These are phyloP conservation scores for Margaritifera margaritifera DNA, from an alignment of 2,888 invertebrate genomes.

Conservation along the genomic window DNA sequence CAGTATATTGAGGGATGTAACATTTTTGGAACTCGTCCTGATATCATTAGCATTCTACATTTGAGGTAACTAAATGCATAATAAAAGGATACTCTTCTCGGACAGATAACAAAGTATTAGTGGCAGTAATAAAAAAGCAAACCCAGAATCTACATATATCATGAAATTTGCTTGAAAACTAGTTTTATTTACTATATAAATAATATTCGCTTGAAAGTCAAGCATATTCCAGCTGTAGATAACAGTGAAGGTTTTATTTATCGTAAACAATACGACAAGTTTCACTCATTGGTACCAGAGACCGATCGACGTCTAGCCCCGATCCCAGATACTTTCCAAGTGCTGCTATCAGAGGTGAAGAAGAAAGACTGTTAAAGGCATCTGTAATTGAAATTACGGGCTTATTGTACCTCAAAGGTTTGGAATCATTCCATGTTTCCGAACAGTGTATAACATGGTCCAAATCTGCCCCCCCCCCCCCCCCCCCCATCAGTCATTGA, in stretches of 20 bases:
- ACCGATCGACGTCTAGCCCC: constrained; percentile 4
- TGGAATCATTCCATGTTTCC: no score
- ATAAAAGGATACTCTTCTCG: constrained; percentile 7
- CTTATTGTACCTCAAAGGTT: no score
- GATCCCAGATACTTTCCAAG: constrained; percentile 1
- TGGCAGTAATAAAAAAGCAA: constrained; percentile 8
- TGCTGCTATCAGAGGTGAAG: neutral
- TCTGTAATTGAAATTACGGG: no score
- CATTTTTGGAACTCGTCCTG: constrained; percentile 13
- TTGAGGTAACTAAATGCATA: no score
- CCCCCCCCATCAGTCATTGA: no score
- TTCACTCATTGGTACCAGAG: constrained; percentile 1
- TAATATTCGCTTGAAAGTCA: constrained; percentile 2
- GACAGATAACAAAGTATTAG: constrained; percentile 10
- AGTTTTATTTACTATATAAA: constrained; percentile 2
- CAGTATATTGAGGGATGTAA: constrained; percentile 4
- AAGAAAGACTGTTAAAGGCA: no score
- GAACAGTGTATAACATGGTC: no score
- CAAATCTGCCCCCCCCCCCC: no score
- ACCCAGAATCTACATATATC: constrained; percentile 1
- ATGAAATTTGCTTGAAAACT: constrained; percentile 14
- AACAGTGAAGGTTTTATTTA: constrained; percentile 13
- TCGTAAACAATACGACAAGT: constrained; percentile 13
- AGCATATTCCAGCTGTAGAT: constrained; percentile 4
- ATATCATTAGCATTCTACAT: constrained; percentile 5